Evolutionary conservation across 2,113 vertebrate genomes (phyloP), one percentile per base, ranked within the genome.

Genomic region (Boleophthalmus pectinirostris): DNA sequence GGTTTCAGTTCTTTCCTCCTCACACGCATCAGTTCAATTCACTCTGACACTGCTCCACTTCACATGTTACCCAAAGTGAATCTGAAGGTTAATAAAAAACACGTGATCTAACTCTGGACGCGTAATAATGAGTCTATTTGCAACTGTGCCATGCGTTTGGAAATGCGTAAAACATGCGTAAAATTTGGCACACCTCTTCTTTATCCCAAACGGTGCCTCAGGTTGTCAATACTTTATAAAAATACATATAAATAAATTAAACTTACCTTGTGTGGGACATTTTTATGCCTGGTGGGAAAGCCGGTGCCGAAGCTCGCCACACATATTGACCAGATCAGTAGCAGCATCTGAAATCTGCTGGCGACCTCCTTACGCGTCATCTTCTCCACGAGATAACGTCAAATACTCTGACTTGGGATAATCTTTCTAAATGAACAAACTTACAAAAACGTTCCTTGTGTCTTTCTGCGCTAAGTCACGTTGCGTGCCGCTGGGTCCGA

Each of bases 251-350:
- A 51, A 51, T 51, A 20, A 51, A 51, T 29, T 60, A 11, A 73
- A 74, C 93, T 89, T 86, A 95, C 95, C 93, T 81, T 91, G 7
- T 92, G 91, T 65, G 76, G 81, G 21, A 38, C 75, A 60, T 70
- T 74, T 79, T 90, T 92, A 78, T 86, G 93, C 61, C 89, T 92
- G 56, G 93, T 79, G 4, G 95, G 95, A 20, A 96, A 93, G 16
- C 92, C 93, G 2, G 82, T 79, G 56, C 87, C 92, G 23, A 87
- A 74, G 15, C 87, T 86, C 20, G 93, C 49, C 24, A 91, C 79
- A 24, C 93, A 81, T 12, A 93, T 60, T 24, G 94, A 85, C 6
- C 92, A 78, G 29, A 93, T 75, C 70, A 91, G 82, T 53, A 92
- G 81, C 69, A 93, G 91, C 77, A 92, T 56, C 54, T 89, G 89